Percentiles rank a stretch among this genome's conserved stretches.
Evolutionary conservation across 2,888 invertebrate genomes (phyloP).

Genomic region (Lasioglossum figueresi): DNA sequence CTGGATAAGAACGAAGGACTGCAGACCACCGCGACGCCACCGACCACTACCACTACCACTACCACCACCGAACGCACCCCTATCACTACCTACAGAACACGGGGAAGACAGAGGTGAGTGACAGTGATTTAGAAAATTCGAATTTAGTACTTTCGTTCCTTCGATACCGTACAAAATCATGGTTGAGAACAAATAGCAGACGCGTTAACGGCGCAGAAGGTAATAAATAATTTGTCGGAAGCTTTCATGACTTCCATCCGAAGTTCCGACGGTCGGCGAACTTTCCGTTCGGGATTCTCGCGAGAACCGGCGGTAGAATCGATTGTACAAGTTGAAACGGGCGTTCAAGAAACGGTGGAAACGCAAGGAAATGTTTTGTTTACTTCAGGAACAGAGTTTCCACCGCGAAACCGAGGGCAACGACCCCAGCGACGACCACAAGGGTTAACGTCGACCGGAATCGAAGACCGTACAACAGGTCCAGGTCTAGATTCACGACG

Average conservation of each 20-base stretch:
- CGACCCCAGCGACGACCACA: conserved; percentile 71
- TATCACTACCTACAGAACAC: conserved; percentile 75
- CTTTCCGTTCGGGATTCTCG: not conserved
- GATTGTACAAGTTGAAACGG: not conserved
- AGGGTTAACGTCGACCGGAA: conserved; percentile 72
- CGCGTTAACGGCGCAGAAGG: not conserved
- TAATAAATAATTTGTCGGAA: not conserved
- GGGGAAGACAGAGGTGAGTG: conserved; percentile 75
- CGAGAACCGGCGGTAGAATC: not conserved
- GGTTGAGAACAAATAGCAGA: no score
- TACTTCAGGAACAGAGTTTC: conserved; percentile 44
- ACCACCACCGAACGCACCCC: conserved; percentile 70
- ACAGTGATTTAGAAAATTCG: not conserved
- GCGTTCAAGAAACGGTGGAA: not conserved
- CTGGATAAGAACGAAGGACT: conserved; percentile 83
- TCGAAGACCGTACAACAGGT: conserved; percentile 78
- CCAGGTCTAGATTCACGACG: conserved; percentile 76
- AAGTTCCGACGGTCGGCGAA: not conserved
- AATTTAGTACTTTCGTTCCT: no score
- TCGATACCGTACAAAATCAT: no score
- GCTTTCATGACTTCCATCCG: not conserved
- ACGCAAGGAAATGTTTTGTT: not conserved
- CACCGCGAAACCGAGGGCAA: conserved; percentile 69
- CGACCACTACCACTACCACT: conserved; percentile 67
- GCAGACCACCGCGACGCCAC: conserved; percentile 70